Evolutionary conservation across 2,888 invertebrate genomes (phyloP), one percentile per base, ranked within the genome.

Genomic region (Strigamia transsilvanica): DNA sequence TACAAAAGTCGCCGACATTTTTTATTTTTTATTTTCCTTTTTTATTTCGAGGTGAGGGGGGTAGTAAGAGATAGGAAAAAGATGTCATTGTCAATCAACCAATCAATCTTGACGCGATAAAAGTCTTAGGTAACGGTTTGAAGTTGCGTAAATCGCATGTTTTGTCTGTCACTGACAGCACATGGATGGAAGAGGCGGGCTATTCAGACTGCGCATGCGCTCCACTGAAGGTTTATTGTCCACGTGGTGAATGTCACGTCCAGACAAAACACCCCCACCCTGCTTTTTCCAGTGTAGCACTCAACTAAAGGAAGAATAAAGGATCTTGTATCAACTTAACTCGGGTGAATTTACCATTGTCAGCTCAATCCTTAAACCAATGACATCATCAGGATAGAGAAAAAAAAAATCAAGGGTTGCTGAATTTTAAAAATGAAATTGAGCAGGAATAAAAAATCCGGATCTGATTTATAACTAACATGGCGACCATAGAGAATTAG

Each of bases 101-200:
- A 73, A 73, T 73, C 73, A 73, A 27, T 73, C 32, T 73, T 32
- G 27, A 32, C 12, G 73, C 27, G 73, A 73, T 73, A 73, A 73
- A 73, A 73, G 73, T 73, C 73, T 73, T 73, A 73, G 73, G 73
- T 73, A 73, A 73, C 73, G 73, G 73, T 73, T 66, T 73, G 73
- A 73, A 73, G 73, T 73, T 73, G 73, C 73, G 73, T 73, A 73
- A 79, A 79, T 79, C 80, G 80, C 80, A 13, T 80, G 80, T 80
- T 80, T 80, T 80, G 80, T 73, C 80, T 80, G 80, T 32, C 32
- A 51, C 80, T 80, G 80, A 80, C 80, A 80, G 80, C 80, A 51
- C 73, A 32, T 32, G 73, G 73, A 73, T 73, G 27, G 73, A 73
- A 73, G 73, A 73, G 73, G 73, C 73, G 73, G 73, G 73, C 32